Conservation (phyloP, 1,140 invertebrate species). For the Drosophila sproati region DNA sequence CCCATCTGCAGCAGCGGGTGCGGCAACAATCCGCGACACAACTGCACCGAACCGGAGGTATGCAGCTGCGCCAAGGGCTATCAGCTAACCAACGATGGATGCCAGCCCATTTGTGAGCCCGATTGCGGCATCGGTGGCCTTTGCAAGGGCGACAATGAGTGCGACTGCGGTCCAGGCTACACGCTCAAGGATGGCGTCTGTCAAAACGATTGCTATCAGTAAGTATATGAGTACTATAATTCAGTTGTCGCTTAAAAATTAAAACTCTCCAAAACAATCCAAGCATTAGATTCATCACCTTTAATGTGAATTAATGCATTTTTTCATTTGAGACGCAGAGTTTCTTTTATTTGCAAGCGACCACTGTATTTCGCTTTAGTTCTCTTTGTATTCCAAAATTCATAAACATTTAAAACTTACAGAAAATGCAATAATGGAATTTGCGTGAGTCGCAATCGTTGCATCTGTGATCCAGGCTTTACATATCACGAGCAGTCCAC, state of each 20-base stretch:
- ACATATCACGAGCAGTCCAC: slow-evolving; percentile 75
- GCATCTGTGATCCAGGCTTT: slow-evolving; percentile 77
- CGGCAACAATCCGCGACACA: slow-evolving; percentile 62
- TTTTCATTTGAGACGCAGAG: too few relatives aligned
- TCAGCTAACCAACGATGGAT: slow-evolving; percentile 68
- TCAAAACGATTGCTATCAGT: slow-evolving; percentile 80
- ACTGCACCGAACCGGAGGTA: slow-evolving; percentile 78
- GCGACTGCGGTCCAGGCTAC: slow-evolving; percentile 69
- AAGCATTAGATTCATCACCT: too few relatives aligned
- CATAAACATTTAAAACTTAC: not conserved
- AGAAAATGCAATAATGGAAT: slow-evolving; percentile 79
- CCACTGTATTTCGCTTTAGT: too few relatives aligned
- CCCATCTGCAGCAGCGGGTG: slow-evolving; percentile 85
- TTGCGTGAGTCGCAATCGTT: slow-evolving; percentile 73
- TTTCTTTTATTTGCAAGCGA: too few relatives aligned
- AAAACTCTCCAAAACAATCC: too few relatives aligned
- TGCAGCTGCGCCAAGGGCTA: slow-evolving; percentile 77
- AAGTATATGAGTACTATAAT: slow-evolving; percentile 55
- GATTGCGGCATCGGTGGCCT: slow-evolving; percentile 73
- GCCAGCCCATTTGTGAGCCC: slow-evolving; percentile 74
- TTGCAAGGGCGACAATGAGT: slow-evolving; percentile 68
- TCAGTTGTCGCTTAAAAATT: too few relatives aligned
- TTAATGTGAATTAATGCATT: too few relatives aligned
- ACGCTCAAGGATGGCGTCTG: slow-evolving; percentile 67
- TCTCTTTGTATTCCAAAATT: not conserved